Base-by-base conservation (phyloP, 2,113 vertebrate species). In the Dolichallabes microphthalmus region DNA sequence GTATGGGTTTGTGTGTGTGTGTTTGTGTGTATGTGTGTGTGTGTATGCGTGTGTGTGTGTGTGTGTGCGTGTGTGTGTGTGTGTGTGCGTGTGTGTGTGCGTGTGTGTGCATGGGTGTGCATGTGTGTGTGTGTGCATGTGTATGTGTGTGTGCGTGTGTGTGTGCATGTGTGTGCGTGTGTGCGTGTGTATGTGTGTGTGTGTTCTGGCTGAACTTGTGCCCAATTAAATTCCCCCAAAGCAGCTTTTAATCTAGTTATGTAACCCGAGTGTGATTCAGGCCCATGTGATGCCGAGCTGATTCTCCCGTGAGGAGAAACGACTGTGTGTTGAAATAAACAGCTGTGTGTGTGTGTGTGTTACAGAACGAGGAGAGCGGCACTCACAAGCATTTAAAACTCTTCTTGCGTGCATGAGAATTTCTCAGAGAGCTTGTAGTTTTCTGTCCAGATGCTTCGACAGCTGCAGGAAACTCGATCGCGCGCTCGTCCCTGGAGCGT, bases 381-480 rank as follows among this genome's bases (percentile, higher is more conserved):
- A 52, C n/a, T 75, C 12, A 11, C 10, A 45, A 45, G 45, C 25
- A 45, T 52, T 53, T 78, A 89, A 61, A 89, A 91, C 82, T 4
- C 19, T 39, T 35, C 35, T 60, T 69, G 83, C 79, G 87, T 90
- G 90, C 89, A 93, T 91, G 89, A 93, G 88, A 90, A 90, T 86
- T 74, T 93, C 88, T 90, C 87, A 74, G 87, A 87, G 90, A 80
- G 87, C 76, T 86, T 87, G 19, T 84, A 90, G 87, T 81, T 91
- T 85, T 88, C 45, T 87, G 57, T 79, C 71, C 53, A 80, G 86
- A 89, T 85, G 83, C 88, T 84, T 79, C 53, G 86, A 93, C 94
- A 94, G 92, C 93, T 95, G 94, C 90, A 91, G 88, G 92, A 91
- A 92, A 92, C 87, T 77, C 78, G 87, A 92, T 90, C 89, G 89